Percentiles rank a stretch among this genome's conserved stretches.
These are phyloP conservation scores for Anticlea derivata DNA, from an alignment of 2,888 invertebrate genomes.

Conservation along the genomic window DNA sequence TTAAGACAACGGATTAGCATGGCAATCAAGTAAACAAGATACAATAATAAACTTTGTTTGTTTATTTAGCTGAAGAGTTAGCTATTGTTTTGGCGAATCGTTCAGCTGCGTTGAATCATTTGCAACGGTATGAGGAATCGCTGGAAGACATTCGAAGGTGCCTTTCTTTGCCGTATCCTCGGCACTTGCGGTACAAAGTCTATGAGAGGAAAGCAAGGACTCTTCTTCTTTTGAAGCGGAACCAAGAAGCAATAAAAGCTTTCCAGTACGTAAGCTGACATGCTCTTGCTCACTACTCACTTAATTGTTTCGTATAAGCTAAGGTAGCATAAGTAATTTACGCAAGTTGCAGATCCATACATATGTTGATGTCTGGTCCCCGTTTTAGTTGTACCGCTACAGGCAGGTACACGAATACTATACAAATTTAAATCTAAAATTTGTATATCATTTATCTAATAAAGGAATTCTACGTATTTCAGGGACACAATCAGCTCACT, in stretches of 20 bases:
- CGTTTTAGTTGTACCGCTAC: too few species aligned
- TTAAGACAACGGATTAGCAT: conserved; percentile 23
- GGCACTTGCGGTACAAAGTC: conserved; percentile 89
- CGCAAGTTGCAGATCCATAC: too few species aligned
- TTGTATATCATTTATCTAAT: too few species aligned
- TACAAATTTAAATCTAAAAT: too few species aligned
- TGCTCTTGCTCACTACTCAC: too few species aligned
- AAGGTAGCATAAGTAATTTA: too few species aligned
- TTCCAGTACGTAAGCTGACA: conserved; percentile 76
- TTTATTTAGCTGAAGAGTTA: conserved; percentile 80
- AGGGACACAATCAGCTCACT: conserved; percentile 87
- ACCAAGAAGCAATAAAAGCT: conserved; percentile 85
- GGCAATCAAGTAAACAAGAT: conserved; percentile 12
- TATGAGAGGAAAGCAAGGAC: conserved; percentile 89
- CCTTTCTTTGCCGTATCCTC: conserved; percentile 87
- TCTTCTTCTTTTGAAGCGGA: conserved; percentile 86
- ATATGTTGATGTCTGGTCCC: too few species aligned
- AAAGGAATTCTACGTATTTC: too few species aligned
- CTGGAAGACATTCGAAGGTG: conserved; percentile 89
- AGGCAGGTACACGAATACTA: too few species aligned
- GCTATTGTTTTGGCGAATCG: conserved; percentile 90
- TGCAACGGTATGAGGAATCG: conserved; percentile 86
- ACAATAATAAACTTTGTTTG: conserved; percentile 14
- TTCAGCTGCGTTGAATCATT: conserved; percentile 90
- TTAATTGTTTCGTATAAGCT: too few species aligned